A percentile compares a stretch with the other conserved stretches of the same genome.
These are phyloP conservation scores for Lasioglossum pauxillum DNA, from an alignment of 2,888 invertebrate species.

Conservation along the genomic window DNA sequence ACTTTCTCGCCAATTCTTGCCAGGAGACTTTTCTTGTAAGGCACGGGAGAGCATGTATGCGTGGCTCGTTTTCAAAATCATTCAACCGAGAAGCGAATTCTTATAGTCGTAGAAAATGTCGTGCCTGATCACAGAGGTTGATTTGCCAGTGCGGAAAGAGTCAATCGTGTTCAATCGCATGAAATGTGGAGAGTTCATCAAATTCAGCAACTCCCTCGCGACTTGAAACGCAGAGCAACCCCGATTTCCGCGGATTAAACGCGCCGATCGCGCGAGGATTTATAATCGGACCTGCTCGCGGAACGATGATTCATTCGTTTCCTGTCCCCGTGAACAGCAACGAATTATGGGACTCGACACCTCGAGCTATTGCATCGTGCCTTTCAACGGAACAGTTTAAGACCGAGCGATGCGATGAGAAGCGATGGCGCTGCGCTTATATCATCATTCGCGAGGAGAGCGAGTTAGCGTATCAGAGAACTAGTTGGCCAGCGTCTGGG, in stretches of 20 bases:
- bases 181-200: neutral
- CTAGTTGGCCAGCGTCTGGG: conserved; percentile 47
- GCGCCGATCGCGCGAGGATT: neutral
- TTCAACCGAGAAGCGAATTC: too few species aligned
- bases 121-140: neutral
- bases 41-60: too few species aligned
- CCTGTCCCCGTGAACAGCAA: conserved; percentile 21
- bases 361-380: conserved; percentile 47
- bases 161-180: neutral
- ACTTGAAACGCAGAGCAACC: neutral
- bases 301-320: conserved; percentile 26
- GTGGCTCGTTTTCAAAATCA: too few species aligned
- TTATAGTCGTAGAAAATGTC: too few species aligned
- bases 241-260: neutral
- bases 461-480: conserved; percentile 53
- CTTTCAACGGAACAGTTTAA: conserved; percentile 59
- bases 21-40: too few species aligned
- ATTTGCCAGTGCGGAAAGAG: neutral
- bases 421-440: conserved; percentile 32
- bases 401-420: conserved; percentile 26
- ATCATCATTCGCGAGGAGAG: conserved; percentile 48
- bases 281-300: conserved; percentile 1
- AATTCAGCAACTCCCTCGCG: neutral
- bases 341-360: conserved; percentile 47
- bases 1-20: too few species aligned